Base-by-base conservation (phyloP, 2,797 vertebrate species). In the Protosalanx chinensis region DNA sequence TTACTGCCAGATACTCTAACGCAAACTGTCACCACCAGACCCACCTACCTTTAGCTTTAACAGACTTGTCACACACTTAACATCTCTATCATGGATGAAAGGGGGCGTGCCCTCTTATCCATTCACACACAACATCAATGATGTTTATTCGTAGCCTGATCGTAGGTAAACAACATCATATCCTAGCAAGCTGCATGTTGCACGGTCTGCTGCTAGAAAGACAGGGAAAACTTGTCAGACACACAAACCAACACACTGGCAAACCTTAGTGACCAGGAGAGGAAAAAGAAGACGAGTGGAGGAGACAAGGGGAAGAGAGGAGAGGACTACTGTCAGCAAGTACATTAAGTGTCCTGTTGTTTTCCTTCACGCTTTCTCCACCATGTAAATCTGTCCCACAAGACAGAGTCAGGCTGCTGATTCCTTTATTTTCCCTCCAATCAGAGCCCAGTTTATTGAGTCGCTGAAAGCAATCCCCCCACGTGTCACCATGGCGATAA, bases 141-240 rank as follows among this genome's bases (percentile, higher is more conserved):
- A 88, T 88, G 76, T 77, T 77, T 81, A 75, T 76, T 74, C 76
- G 64, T 59, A 23, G 76, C 60, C 83, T 79, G 91, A 92, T 92
- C 91, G 84, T 83, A 85, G 84, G 87, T 91, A 92, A 92, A 91
- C 91, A 91, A 91, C 86, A 84, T 86, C 74, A 78, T 78, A 77
- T 80, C 78, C 72, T 74, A 74, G 61, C 68, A 66, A 70, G 76
- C 72, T 60, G 67, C 68, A 76, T 72, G 82, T 73, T 75, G 66
- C 79, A 78, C 68, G 70, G 61, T 64, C 76, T 37, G 64, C 70
- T 71, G 67, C 78, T 81, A 46, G 73, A 73, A 67, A 1, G 18
- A 16, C 15, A 16, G 51, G 51, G 16, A 16, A 56, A 6, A 56
- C 3, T 16, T 56, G 18, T 56, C 16, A 5, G 18, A 56, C 16